Percentiles rank a stretch among this genome's conserved stretches.
phyloP scores from a whole-genome alignment of 2,113 vertebrate genomes.

The Lethenteron reissneri region DNA sequence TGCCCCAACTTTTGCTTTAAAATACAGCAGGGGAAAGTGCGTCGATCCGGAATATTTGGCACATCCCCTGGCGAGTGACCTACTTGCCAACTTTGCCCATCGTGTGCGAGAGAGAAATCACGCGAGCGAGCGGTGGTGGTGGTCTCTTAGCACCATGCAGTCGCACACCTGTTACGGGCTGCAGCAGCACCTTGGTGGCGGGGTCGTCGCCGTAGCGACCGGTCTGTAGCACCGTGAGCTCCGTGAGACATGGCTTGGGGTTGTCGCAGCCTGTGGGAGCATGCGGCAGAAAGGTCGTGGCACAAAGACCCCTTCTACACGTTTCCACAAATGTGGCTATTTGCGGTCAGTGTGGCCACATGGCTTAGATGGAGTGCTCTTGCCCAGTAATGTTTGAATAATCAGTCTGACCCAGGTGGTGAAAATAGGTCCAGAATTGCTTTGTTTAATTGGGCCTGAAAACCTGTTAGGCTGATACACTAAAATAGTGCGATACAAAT shows the following conservation, averaged over 20 bases:
- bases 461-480: too few relatives aligned
- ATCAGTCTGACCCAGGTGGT: background rate
- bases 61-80: too few relatives aligned
- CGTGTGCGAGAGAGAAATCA: too few relatives aligned
- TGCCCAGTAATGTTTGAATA: conserved; percentile 3
- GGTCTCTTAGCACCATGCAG: background rate
- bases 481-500: too few relatives aligned
- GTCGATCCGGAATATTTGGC: too few relatives aligned
- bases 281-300: background rate
- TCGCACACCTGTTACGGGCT: conserved; percentile 60
- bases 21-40: too few relatives aligned
- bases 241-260: conserved; percentile 56
- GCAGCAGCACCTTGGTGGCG: conserved; percentile 70
- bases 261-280: conserved; percentile 55
- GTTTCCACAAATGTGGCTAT: background rate
- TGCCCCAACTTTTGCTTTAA: too few relatives aligned
- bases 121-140: too few relatives aligned
- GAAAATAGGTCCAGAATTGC: background rate
- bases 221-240: conserved; percentile 50
- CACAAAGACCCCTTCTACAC: background rate
- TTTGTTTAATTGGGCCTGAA: background rate
- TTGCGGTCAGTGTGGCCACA: background rate
- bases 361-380: background rate
- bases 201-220: conserved; percentile 55
- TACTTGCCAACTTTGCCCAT: too few relatives aligned